Base-by-base conservation (phyloP, 2,888 invertebrate species). In the Epinotia demarniana region DNA sequence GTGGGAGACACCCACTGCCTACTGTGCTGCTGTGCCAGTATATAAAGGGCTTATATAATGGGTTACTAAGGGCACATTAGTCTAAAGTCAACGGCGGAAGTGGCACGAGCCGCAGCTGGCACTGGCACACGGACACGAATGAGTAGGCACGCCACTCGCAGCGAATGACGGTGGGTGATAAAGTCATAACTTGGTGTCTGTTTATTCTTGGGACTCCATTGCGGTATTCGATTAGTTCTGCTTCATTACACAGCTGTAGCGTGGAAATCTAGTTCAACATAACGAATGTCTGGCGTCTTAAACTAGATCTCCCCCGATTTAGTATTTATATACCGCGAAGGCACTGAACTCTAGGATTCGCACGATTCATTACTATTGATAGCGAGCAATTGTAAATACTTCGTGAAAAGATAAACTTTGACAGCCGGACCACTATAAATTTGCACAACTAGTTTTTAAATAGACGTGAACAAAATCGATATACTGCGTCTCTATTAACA, bases 111-210 rank as follows among this genome's bases (percentile, higher is more conserved):
- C 85, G 83, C 85, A 83, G 83, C 84, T 84, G 85, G 83, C 83
- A 82, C 84, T 84, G 85, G 83, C 83, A 82, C 80, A 78, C 81
- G 80, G 83, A 83, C 82, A 83, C 80, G 80, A 84, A 85, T 85
- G 88, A 85, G 88, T 88, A 87, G 88, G 88, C 86, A 82, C 81
- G 39, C 49, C 70, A 53, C 43, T 55, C 67, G 55, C 27, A 55
- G 81, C 79, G 77, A 82, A 81, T 79, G 78, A 79, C 79, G 77
- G 86, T 87, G 87, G 86, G 88, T 84, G 84, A 86, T 86, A 83
- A 85, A 83, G 79, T 81, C 82, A 81, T 80, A 81, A 81, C 79
- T 81, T 81, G 73, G 77, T 80, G 77, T 78, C 81, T 83, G 80
- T 84, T 83, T 84, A 82, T 80, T 84, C 80, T 81, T 81, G 77